A percentile compares a stretch with the other conserved stretches of the same genome.
These are phyloP conservation scores for Cephus rjabovi DNA, from an alignment of 2,888 invertebrate genomes.

Conservation along the genomic window DNA sequence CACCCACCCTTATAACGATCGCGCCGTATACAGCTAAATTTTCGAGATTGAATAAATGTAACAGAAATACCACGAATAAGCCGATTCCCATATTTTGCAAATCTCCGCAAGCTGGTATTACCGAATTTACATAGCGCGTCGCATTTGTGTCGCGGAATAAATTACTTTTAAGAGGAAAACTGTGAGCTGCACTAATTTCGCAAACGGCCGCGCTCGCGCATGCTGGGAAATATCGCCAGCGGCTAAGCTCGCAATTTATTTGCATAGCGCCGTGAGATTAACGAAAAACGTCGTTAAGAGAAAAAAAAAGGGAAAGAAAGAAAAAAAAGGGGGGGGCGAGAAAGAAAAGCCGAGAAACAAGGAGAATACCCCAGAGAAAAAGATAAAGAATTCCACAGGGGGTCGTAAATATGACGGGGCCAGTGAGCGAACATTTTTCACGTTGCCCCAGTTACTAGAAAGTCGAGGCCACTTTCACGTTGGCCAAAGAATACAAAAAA, in stretches of 20 bases:
- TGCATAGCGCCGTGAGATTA: slow-evolving; percentile 4
- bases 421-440: not conserved
- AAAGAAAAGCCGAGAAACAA: not conserved
- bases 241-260: slow-evolving; percentile 1
- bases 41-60: not conserved
- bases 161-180: not conserved
- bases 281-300: not conserved
- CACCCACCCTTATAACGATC: not conserved
- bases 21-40: not conserved
- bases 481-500: not conserved
- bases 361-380: not conserved
- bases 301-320: not conserved
- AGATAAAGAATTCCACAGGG: not conserved
- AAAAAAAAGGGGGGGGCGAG: too few species aligned
- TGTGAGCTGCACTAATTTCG: not conserved
- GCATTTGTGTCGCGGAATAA: too few species aligned
- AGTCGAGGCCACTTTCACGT: not conserved
- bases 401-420: slow-evolving; percentile 4
- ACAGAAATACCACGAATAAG: not conserved
- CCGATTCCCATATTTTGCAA: not conserved
- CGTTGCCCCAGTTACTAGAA: not conserved
- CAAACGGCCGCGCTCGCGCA: not conserved
- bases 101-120: not conserved
- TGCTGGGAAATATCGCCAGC: not conserved
- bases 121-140: not conserved